Percentiles rank a stretch among this genome's conserved stretches.
Evolutionary conservation across 2,888 invertebrate species (phyloP).

Genomic region (Rutpela maculata): DNA sequence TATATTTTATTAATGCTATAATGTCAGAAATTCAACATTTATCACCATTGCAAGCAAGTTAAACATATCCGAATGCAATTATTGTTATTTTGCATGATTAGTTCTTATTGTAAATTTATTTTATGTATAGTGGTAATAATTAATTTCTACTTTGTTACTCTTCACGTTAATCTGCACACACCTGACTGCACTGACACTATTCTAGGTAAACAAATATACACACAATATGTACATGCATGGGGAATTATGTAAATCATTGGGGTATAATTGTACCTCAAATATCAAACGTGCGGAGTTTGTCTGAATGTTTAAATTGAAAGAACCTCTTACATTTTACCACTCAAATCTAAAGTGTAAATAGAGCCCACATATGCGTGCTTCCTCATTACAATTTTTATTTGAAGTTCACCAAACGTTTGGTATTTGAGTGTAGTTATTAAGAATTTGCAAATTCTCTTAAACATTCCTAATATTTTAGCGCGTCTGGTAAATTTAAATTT

Average conservation of each 20-base stretch:
- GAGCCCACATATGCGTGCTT: not conserved
- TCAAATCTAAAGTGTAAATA: not conserved
- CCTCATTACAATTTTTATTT: not conserved
- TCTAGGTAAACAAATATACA: constrained; percentile 65
- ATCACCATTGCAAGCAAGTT: not conserved
- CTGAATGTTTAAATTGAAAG: too few species aligned
- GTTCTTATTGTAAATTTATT: constrained; percentile 1
- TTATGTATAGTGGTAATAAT: constrained; percentile 23
- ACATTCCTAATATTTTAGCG: not conserved
- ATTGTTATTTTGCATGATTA: constrained; percentile 29
- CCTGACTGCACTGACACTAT: constrained; percentile 60
- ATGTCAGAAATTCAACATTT: constrained; percentile 11
- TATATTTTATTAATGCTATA: not conserved
- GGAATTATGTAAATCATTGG: not conserved
- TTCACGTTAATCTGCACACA: constrained; percentile 58
- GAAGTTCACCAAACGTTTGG: not conserved
- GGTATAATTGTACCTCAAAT: not conserved
- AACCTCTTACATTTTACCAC: too few species aligned
- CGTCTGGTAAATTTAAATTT: not conserved
- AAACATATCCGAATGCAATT: not conserved
- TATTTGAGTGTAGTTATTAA: not conserved
- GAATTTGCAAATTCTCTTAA: not conserved
- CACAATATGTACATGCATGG: constrained; percentile 46
- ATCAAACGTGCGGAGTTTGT: too few species aligned
- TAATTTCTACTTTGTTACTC: constrained; percentile 43